Base-by-base conservation (phyloP, 2,113 vertebrate genomes). In the Serilophus lunatus region DNA sequence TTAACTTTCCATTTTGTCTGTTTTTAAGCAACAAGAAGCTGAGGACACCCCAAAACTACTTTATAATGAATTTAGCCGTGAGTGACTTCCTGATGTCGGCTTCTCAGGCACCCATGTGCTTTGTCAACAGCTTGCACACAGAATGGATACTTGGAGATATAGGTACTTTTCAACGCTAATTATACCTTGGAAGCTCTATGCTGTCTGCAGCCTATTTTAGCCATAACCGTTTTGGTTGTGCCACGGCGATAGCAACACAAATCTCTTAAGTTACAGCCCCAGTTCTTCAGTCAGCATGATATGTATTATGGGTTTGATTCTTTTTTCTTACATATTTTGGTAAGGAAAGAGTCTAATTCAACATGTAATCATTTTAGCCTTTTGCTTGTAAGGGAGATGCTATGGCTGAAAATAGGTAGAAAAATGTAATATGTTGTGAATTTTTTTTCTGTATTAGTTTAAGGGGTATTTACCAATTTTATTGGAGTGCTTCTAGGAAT, bases 1-100 rank as follows among this genome's bases (percentile, higher is more conserved):
- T 24, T 64, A 44, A 38, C 40, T 51, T 42, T 66, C 60, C 9
- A 2, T 8, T 91, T 66, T 54, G 8, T 72, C 59, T n/a, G 65
- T 94, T 89, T 83, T 97, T 90, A 94, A 97, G 97, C 93, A 97
- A 98, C 88, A 98, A 97, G 97, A 97, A 96, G 87, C 91, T 98
- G 96, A 97, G 97, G 94, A 98, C 97, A 28, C 86, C 97, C 25
- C 95, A 97, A 63, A 98, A 98, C 95, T 98, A 96, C 95, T 98
- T 98, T 86, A 97, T 97, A 83, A 98, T 98, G 95, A 98, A 98
- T 74, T 90, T 98, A 93, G 97, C 97, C 40, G 79, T 92, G 76
- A 98, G 97, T 0, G 97, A 98, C 91, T 97, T 98, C 86, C 76
- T 98, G 84, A 98, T 98, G 97, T 97, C 97, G 2, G 96, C 96